These are phyloP conservation scores for Drosophila suboccidentalis DNA, from an alignment of 2,888 invertebrate species.

Conservation along the genomic window DNA sequence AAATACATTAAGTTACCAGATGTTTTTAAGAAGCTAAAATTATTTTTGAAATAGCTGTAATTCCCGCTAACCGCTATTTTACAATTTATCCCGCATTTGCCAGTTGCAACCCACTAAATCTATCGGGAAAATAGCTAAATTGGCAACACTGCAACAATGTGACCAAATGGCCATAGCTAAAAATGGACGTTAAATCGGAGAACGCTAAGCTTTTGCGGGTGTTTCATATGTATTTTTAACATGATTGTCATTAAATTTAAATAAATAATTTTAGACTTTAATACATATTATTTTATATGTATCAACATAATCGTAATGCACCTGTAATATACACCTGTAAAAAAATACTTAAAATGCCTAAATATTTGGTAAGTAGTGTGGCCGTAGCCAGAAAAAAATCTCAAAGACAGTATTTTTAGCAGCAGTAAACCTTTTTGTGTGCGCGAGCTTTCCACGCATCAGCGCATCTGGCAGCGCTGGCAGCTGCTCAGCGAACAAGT, in stretches of 20 bases:
- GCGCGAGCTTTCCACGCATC: constrained; percentile 23
- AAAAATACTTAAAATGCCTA: neutral
- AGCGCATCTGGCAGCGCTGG: constrained; percentile 8
- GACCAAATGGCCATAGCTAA: constrained; percentile 38
- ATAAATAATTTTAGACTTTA: neutral
- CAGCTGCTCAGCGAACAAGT: constrained; percentile 65
- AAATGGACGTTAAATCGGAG: neutral
- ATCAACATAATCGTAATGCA: neutral
- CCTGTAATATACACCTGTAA: neutral
- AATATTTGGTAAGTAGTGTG: constrained; percentile 4
- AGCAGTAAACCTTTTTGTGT: constrained; percentile 10
- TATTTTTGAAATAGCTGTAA: too few relatives aligned
- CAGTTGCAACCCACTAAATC: too few relatives aligned
- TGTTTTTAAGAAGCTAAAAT: too few relatives aligned
- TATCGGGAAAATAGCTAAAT: too few relatives aligned
- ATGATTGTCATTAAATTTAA: neutral
- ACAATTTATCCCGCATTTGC: too few relatives aligned
- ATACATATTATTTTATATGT: neutral
- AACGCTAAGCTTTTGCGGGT: constrained; percentile 1
- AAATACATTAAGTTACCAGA: too few relatives aligned
- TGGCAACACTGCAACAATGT: too few relatives aligned
- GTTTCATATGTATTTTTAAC: too few relatives aligned
- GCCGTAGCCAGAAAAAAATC: neutral
- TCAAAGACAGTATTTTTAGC: constrained; percentile 38
- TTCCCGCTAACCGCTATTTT: too few relatives aligned